phyloP scores from a whole-genome alignment of 2,888 invertebrate species.

The Nymphalis urticae region DNA sequence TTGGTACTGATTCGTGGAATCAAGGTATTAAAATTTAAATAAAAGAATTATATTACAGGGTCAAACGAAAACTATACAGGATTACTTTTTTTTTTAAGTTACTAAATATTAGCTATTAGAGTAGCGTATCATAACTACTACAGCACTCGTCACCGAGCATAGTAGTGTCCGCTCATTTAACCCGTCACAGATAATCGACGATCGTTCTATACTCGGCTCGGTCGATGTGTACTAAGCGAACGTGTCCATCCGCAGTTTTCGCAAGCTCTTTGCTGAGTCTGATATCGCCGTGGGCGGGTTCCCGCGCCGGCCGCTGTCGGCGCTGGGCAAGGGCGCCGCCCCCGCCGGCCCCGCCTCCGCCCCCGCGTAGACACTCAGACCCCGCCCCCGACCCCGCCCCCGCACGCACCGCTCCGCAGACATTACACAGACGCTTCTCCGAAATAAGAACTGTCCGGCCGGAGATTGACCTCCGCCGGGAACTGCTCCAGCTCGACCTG shows the following conservation, averaged over 20 bases:
- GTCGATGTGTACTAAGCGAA: constrained; percentile 23
- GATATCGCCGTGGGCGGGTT: constrained; percentile 87
- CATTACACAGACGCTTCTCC: constrained; percentile 50
- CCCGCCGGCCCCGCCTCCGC: constrained; percentile 66
- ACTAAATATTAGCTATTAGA: neutral
- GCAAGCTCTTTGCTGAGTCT: constrained; percentile 93
- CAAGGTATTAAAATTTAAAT: constrained; percentile 33
- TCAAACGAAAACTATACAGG: neutral
- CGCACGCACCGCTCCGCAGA: constrained; percentile 30
- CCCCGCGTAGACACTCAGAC: constrained; percentile 70
- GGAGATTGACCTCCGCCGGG: constrained; percentile 65
- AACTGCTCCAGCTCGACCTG: constrained; percentile 61
- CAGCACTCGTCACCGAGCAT: constrained; percentile 4
- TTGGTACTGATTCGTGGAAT: constrained; percentile 65
- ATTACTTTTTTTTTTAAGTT: neutral
- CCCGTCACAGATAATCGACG: neutral
- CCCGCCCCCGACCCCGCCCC: constrained; percentile 33
- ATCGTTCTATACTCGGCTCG: neutral
- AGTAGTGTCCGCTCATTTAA: neutral
- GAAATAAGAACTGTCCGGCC: constrained; percentile 51
- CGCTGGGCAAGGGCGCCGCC: constrained; percentile 89
- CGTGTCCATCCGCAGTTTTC: constrained; percentile 84
- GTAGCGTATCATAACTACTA: neutral
- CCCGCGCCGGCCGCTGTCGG: constrained; percentile 90
- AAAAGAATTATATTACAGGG: constrained; percentile 3